Conservation (phyloP, 1,140 invertebrate species). For the Drosophila sechellia region DNA sequence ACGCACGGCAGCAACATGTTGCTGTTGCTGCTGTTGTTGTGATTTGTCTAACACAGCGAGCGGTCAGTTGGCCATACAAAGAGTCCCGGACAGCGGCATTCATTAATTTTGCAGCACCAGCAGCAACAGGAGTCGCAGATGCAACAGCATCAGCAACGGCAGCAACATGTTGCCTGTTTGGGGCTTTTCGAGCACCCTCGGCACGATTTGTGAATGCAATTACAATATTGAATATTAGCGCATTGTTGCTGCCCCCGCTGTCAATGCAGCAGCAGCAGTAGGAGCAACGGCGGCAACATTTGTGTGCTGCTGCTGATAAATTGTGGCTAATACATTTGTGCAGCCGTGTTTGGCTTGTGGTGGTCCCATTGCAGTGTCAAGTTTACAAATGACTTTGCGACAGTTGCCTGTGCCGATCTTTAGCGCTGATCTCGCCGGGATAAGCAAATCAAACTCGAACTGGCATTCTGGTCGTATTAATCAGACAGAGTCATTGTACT, state of each 20-base stretch:
- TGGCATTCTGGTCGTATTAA: constrained; percentile 57
- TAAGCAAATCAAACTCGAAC: constrained; percentile 35
- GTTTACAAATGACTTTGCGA: constrained; percentile 82
- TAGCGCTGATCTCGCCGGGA: constrained; percentile 18
- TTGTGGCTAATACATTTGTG: constrained; percentile 79
- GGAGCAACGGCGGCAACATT: constrained; percentile 40
- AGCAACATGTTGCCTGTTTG: constrained; percentile 29
- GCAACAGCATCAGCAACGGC: constrained; percentile 30
- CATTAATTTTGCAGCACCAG: constrained; percentile 69
- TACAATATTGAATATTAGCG: constrained; percentile 83
- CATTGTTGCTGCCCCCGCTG: constrained; percentile 79
- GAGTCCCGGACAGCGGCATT: constrained; percentile 60
- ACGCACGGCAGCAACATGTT: constrained; percentile 68
- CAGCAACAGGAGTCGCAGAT: constrained; percentile 34
- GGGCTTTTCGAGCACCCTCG: constrained; percentile 11
- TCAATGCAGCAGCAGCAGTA: constrained; percentile 50
- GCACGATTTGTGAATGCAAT: constrained; percentile 82
- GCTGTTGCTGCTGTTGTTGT: constrained; percentile 66
- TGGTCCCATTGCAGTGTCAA: constrained; percentile 78
- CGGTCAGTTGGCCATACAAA: constrained; percentile 73
- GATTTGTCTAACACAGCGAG: constrained; percentile 84
- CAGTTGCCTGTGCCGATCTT: constrained; percentile 68
- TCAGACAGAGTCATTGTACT: constrained; percentile 75
- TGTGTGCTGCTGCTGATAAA: constrained; percentile 62
- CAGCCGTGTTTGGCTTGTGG: constrained; percentile 54